Evolutionary conservation across 1,140 invertebrate genomes (phyloP), one percentile per base, ranked within the genome.

Genomic region (Hyles euphorbiae): DNA sequence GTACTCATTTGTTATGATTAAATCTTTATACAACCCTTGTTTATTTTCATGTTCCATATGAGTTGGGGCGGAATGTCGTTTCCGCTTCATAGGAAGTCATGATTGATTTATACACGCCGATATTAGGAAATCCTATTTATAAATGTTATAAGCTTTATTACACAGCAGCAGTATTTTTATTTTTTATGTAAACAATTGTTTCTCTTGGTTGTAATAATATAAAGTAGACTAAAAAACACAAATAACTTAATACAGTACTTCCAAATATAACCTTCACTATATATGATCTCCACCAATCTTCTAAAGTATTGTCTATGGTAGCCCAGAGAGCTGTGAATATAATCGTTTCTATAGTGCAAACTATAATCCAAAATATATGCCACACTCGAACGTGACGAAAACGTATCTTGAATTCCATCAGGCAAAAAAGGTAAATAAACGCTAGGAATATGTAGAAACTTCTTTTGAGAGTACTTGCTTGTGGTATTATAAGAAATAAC

Each of bases 361-460:
- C 85, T 33, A 90, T 78, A 68, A 93, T 91, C 82, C 93, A 95
- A 54, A 90, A 85, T 43, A 91, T 79, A 56, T 94, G 91, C 91
- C 93, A 94, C 34, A 91, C 84, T 7, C 92, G 90, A 3, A 93
- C 91, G 65, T 93, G 91, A 56, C 91, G 93, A 67, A 95, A 95
- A 83, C 92, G 93, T 48, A 94, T 91, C 67, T 94, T 93, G 65
- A 94, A 94, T 71, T 95, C 94, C 64, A 95, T 92, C 33, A 94
- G 82, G 72, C 93, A 93, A 72, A 94, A 93, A 36, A 94, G 89
- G 67, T 94, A 95, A 53, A 95, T 89, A 58, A 94, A 91, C 34
- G 92, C 93, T 1, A 95, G 89, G 80, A 90, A 93, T 58, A 91
- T 88, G 83, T 89, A 94, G 79, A 91, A 94, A 43, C 78, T 89